phyloP scores from a whole-genome alignment of 1,140 invertebrate genomes.

The Paralvinella palmiformis region DNA sequence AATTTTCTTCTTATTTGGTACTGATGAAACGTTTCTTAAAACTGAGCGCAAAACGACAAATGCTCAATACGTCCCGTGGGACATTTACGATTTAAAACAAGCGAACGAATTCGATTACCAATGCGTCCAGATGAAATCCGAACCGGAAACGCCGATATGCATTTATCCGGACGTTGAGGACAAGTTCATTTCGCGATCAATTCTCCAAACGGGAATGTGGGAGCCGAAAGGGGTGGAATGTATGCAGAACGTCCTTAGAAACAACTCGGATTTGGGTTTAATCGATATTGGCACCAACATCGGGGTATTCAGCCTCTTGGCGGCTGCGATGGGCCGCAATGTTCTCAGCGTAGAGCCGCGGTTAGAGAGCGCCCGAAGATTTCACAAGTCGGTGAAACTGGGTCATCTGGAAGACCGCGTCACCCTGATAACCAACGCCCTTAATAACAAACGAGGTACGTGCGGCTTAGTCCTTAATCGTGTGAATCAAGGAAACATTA shows the following conservation, averaged over 20 bases:
- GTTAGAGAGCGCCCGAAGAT: constrained; percentile 24
- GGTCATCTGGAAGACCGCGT: constrained; percentile 25
- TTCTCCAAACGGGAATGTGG: constrained; percentile 32
- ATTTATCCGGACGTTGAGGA: constrained; percentile 25
- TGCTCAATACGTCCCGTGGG: too few species aligned
- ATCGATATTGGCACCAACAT: constrained; percentile 43
- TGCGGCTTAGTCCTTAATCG: constrained; percentile 23
- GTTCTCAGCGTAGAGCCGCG: constrained; percentile 38
- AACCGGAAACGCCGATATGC: constrained; percentile 30
- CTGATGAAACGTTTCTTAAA: too few species aligned
- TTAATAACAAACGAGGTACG: constrained; percentile 26
- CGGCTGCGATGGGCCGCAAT: constrained; percentile 30
- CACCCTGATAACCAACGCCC: constrained; percentile 29
- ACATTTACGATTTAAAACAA: too few species aligned
- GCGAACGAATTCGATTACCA: too few species aligned
- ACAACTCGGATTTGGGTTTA: constrained; percentile 24
- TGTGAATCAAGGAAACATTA: constrained; percentile 36
- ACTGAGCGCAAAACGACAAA: too few species aligned
- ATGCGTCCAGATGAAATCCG: constrained; percentile 25
- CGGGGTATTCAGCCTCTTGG: constrained; percentile 35
- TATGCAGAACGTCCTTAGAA: constrained; percentile 23
- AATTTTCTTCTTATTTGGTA: too few species aligned
- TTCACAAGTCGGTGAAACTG: constrained; percentile 27
- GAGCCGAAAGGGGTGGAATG: constrained; percentile 33
- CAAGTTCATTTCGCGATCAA: constrained; percentile 31